phyloP scores from a whole-genome alignment of 2,797 vertebrate genomes.

The Danionella dracula region DNA sequence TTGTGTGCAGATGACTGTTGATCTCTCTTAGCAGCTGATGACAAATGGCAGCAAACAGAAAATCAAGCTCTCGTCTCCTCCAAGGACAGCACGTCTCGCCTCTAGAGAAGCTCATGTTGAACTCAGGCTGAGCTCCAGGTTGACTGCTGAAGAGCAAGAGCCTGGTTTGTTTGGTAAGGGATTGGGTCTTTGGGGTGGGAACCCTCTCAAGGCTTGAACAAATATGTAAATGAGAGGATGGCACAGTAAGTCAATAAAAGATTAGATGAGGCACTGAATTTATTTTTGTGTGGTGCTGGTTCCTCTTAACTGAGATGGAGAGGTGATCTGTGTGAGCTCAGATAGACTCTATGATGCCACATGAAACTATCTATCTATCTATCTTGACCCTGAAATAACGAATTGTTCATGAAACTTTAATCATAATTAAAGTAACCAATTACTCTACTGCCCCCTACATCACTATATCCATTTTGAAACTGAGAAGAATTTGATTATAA shows the following conservation, averaged over 20 bases:
- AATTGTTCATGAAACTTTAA: too few species aligned
- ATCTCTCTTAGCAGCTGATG: constrained; percentile 91
- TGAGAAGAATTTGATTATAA: too few species aligned
- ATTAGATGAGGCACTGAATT: constrained; percentile 4
- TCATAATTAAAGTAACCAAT: too few species aligned
- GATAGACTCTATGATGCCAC: too few species aligned
- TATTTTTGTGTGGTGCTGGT: background rate
- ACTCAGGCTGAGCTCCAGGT: background rate
- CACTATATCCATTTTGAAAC: too few species aligned
- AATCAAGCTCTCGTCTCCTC: constrained; percentile 75
- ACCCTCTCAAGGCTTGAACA: constrained; percentile 49
- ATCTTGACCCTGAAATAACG: too few species aligned
- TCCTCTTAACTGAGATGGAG: too few species aligned
- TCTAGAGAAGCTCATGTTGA: constrained; percentile 51
- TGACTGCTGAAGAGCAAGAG: background rate
- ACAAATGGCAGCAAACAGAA: constrained; percentile 95
- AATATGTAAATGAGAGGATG: constrained; percentile 43
- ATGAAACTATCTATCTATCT: too few species aligned
- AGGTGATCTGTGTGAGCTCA: too few species aligned
- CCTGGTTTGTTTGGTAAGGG: constrained; percentile 56
- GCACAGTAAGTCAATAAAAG: constrained; percentile 16
- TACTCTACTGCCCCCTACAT: too few species aligned
- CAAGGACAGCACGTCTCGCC: constrained; percentile 76
- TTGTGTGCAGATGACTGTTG: constrained; percentile 96
- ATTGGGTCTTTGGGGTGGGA: constrained; percentile 52